These are phyloP conservation scores for Dexiosoma caninum DNA, from an alignment of 2,888 invertebrate species.

Conservation along the genomic window DNA sequence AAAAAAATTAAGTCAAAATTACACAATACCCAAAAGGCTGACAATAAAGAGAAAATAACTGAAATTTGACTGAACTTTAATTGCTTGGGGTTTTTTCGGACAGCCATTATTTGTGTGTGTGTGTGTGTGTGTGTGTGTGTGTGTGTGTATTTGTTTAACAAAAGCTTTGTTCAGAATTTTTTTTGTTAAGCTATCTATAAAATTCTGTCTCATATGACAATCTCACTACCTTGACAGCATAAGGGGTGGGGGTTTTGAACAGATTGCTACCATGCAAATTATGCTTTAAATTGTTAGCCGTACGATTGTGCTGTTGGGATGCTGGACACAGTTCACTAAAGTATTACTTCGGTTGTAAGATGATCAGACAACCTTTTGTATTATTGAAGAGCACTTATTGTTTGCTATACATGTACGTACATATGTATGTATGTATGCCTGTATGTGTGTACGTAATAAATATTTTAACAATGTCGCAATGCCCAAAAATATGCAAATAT, in stretches of 20 bases:
- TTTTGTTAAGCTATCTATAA: background rate
- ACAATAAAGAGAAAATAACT: constrained; percentile 62
- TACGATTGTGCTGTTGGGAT: background rate
- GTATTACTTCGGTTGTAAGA: background rate
- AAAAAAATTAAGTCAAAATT: constrained; percentile 6
- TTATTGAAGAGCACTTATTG: too few relatives aligned
- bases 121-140: too few relatives aligned
- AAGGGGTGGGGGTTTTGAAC: too few relatives aligned
- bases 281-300: background rate
- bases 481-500: background rate
- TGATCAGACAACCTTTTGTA: background rate
- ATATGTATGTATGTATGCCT: background rate
- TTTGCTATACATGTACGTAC: too few relatives aligned
- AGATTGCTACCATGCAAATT: background rate
- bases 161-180: background rate
- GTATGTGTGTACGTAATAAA: background rate
- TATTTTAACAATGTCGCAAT: background rate
- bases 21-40: constrained; percentile 48
- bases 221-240: constrained; percentile 23
- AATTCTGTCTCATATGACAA: background rate
- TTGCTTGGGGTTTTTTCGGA: constrained; percentile 61
- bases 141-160: constrained; percentile 7
- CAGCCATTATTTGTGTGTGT: too few relatives aligned
- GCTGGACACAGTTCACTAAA: background rate
- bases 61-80: constrained; percentile 63